Evolutionary conservation across 2,797 vertebrate species (phyloP).

Genomic region (Gymnothorax reevesii): DNA sequence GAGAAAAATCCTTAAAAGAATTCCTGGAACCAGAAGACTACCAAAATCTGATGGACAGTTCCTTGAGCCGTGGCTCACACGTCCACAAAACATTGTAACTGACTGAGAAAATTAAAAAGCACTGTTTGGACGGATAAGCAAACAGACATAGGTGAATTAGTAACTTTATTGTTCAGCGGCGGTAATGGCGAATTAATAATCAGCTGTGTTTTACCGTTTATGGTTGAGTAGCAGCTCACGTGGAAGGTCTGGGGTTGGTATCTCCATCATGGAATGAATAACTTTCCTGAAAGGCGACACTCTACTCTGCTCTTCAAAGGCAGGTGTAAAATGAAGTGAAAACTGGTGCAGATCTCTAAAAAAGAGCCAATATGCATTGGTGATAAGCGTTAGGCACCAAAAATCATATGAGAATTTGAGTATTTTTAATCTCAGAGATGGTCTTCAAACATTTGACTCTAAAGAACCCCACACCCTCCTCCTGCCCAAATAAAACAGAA

Average conservation of each 20-base stretch:
- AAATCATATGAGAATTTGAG: slow-evolving; percentile 8
- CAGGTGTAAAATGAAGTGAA: slow-evolving; percentile 3
- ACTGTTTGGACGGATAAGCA: too few species aligned
- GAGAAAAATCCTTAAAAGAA: too few species aligned
- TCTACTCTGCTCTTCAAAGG: slow-evolving; percentile 37
- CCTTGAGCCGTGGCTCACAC: too few species aligned
- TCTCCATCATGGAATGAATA: slow-evolving; percentile 58
- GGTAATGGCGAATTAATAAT: too few species aligned
- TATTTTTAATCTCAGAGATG: slow-evolving; percentile 15
- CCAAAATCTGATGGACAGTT: too few species aligned
- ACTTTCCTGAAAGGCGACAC: slow-evolving; percentile 63
- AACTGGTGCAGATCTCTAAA: neutral
- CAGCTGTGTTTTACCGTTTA: slow-evolving; percentile 58
- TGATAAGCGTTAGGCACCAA: neutral
- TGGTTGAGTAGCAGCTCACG: slow-evolving; percentile 67
- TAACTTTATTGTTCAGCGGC: too few species aligned
- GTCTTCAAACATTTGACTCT: slow-evolving; percentile 18
- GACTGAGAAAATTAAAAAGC: too few species aligned
- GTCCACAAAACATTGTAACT: too few species aligned
- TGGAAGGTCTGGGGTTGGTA: slow-evolving; percentile 57
- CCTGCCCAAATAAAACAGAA: too few species aligned
- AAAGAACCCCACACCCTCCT: neutral
- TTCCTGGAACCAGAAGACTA: too few species aligned
- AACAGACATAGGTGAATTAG: too few species aligned
- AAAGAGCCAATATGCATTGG: neutral